Conservation (phyloP, 2,888 invertebrate species). For the Lycocerus yunnanus region DNA sequence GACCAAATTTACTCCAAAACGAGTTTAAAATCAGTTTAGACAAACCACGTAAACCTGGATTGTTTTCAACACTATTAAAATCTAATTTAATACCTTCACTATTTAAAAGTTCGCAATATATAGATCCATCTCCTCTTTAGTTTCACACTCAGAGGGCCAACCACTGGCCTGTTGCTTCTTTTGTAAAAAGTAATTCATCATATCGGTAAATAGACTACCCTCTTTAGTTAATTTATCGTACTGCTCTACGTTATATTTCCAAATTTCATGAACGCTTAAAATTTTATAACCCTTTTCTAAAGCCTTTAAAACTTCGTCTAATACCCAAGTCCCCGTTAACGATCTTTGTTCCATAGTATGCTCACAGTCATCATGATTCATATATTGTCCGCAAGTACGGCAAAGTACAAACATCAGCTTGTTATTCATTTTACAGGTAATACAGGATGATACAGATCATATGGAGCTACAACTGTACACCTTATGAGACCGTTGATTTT, state of each 20-base stretch:
- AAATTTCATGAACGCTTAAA: conserved; percentile 39
- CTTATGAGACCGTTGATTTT: conserved; percentile 1
- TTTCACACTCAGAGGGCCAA: conserved; percentile 30
- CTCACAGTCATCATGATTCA: background rate
- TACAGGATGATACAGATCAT: conserved; percentile 4
- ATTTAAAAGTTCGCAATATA: conserved; percentile 35
- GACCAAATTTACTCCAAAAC: conserved; percentile 43
- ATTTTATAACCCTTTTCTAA: conserved; percentile 39
- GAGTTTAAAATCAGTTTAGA: conserved; percentile 41
- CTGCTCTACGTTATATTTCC: conserved; percentile 39
- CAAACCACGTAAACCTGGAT: conserved; percentile 36
- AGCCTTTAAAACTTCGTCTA: conserved; percentile 42
- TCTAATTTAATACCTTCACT: conserved; percentile 37
- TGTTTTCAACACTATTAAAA: conserved; percentile 31
- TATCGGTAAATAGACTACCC: conserved; percentile 33
- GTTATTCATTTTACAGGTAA: background rate
- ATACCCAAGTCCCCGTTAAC: conserved; percentile 42
- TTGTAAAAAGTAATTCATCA: conserved; percentile 40
- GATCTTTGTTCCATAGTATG: background rate
- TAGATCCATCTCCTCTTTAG: conserved; percentile 26
- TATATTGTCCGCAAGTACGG: background rate
- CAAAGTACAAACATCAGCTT: conserved; percentile 4
- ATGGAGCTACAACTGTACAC: conserved; percentile 6
- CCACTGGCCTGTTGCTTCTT: conserved; percentile 39
- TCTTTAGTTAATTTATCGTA: conserved; percentile 19